phyloP scores from a whole-genome alignment of 1,140 invertebrate species.

The Tetramorium alpestre region DNA sequence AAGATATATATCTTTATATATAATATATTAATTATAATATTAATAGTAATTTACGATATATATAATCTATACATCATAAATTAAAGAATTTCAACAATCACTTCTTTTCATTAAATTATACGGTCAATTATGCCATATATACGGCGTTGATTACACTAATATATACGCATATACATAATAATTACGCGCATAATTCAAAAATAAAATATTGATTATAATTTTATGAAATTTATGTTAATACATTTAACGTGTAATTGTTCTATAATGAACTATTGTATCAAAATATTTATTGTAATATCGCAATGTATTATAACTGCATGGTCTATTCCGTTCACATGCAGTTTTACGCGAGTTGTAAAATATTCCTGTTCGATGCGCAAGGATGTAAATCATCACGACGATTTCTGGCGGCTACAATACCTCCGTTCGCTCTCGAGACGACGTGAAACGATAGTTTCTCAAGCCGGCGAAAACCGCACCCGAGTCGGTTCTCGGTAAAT shows the following conservation, averaged over 20 bases:
- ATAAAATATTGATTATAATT: not conserved
- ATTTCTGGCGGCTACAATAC: slow-evolving; percentile 37
- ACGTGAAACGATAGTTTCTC: slow-evolving; percentile 51
- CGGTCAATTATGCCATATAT: not conserved
- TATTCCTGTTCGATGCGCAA: slow-evolving; percentile 24
- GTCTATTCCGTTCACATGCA: not conserved
- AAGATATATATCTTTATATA: too few relatives aligned
- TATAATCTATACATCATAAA: too few relatives aligned
- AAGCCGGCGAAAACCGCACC: slow-evolving; percentile 37
- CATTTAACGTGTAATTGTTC: not conserved
- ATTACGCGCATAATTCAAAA: not conserved
- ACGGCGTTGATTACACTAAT: not conserved
- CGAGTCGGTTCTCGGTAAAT: slow-evolving; percentile 49
- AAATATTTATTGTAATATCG: not conserved
- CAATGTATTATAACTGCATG: not conserved
- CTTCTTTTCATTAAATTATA: not conserved
- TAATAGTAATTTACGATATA: too few relatives aligned
- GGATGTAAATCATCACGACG: slow-evolving; percentile 51
- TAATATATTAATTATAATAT: too few relatives aligned
- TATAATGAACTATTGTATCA: not conserved
- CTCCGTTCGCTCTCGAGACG: slow-evolving; percentile 24
- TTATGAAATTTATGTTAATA: not conserved
- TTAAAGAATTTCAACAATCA: not conserved
- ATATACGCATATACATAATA: not conserved
- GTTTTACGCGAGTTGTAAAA: slow-evolving; percentile 5